phyloP scores from a whole-genome alignment of 2,797 vertebrate species.

The Lepus townsendii region DNA sequence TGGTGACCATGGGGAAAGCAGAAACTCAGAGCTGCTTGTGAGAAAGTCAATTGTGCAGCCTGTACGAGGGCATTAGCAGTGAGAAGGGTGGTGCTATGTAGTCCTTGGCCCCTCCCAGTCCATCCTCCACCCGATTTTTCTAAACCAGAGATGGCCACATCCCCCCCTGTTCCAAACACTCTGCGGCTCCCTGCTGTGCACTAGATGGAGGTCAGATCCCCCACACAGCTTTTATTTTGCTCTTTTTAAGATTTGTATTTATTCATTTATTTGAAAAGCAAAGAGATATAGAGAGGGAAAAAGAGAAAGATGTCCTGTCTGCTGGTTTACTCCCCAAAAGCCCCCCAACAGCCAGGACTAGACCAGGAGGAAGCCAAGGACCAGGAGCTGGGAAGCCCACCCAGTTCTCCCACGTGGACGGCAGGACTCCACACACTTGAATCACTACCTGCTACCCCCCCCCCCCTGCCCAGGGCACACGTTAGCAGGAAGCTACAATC shows the following conservation, averaged over 20 bases:
- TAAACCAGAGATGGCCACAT: not conserved
- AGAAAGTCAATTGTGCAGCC: not conserved
- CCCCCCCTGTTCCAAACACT: not conserved
- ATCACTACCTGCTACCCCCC: too few species aligned
- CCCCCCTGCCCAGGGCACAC: too few species aligned
- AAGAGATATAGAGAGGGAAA: too few species aligned
- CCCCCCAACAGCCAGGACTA: too few species aligned
- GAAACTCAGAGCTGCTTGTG: not conserved
- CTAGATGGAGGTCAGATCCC: not conserved
- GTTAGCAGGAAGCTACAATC: too few species aligned
- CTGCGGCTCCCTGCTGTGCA: not conserved
- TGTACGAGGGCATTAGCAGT: conserved; percentile 17
- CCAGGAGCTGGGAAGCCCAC: too few species aligned
- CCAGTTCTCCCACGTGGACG: too few species aligned
- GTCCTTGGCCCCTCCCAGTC: not conserved
- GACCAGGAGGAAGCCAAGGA: too few species aligned
- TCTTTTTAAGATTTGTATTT: not conserved
- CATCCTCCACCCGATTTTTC: conserved; percentile 39
- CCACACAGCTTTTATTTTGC: not conserved
- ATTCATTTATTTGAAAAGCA: too few species aligned
- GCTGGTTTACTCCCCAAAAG: too few species aligned
- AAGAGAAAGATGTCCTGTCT: too few species aligned
- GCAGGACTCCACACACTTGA: too few species aligned
- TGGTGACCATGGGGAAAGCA: not conserved
- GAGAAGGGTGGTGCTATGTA: not conserved